Percentiles rank a stretch among this genome's conserved stretches.
These are phyloP conservation scores for Pseudoips prasinana DNA, from an alignment of 2,888 invertebrate genomes.

Conservation along the genomic window DNA sequence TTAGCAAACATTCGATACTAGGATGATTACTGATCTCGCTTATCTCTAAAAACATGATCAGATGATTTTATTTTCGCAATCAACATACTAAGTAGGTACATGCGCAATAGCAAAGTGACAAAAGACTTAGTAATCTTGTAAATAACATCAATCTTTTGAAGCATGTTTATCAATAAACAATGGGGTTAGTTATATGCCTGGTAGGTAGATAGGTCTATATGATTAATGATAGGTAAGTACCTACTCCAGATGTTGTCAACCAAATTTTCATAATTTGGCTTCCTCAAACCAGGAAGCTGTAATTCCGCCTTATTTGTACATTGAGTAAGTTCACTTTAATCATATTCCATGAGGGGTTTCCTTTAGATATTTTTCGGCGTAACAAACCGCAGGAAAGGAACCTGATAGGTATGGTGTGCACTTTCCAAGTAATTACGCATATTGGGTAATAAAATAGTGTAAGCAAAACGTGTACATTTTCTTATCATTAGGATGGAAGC, in stretches of 20 bases:
- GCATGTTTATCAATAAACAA: slow-evolving; percentile 13
- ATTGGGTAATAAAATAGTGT: slow-evolving; percentile 8
- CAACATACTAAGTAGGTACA: slow-evolving; percentile 13
- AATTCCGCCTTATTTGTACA: no score
- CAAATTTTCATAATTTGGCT: no score
- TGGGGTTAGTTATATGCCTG: slow-evolving; percentile 1
- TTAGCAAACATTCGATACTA: slow-evolving; percentile 19
- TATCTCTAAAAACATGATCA: slow-evolving; percentile 38
- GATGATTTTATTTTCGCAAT: slow-evolving; percentile 30
- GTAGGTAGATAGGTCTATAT: no score
- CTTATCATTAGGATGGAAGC: slow-evolving; percentile 17
- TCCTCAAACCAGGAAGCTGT: no score
- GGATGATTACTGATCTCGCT: slow-evolving; percentile 20
- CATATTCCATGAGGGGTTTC: no score
- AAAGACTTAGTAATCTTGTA: slow-evolving; percentile 16
- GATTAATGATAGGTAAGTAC: no score
- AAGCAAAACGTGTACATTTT: slow-evolving; percentile 3
- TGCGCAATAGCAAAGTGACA: slow-evolving; percentile 17
- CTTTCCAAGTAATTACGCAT: slow-evolving; percentile 19
- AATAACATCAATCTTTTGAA: slow-evolving; percentile 14
- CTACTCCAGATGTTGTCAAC: no score
- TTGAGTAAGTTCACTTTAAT: no score
- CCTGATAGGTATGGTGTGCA: slow-evolving; percentile 6
- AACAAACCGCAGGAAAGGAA: slow-evolving; percentile 7
- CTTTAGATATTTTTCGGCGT: slow-evolving; percentile 4